Percentiles rank a stretch among this genome's conserved stretches.
Conservation (phyloP, 2,888 invertebrate species). For the Polyommatus icarus region DNA sequence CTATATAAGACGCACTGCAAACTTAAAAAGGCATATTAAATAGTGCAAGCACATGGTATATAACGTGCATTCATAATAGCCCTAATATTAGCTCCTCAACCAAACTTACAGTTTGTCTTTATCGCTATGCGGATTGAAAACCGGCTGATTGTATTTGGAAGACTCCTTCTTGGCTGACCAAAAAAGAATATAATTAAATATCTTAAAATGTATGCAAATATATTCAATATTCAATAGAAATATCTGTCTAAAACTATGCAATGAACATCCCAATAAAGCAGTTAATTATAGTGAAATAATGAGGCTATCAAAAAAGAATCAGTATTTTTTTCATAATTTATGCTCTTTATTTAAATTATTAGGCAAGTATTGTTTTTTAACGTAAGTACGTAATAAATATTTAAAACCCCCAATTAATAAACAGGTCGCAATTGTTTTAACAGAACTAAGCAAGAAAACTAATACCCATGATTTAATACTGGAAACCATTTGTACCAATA, state of each 20-base stretch:
- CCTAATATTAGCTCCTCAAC: conserved; percentile 33
- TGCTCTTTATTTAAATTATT: not conserved
- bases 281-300: not conserved
- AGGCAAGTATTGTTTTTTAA: no score
- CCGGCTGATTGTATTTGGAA: conserved; percentile 53
- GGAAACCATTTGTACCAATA: not conserved
- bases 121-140: conserved; percentile 53
- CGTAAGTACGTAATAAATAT: no score
- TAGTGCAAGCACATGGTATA: conserved; percentile 24
- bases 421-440: not conserved
- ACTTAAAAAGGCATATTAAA: not conserved
- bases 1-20: not conserved
- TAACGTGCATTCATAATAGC: conserved; percentile 7
- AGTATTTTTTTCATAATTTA: not conserved
- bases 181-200: conserved; percentile 25
- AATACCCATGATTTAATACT: not conserved
- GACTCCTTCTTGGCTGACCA: conserved; percentile 63
- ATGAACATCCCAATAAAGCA: not conserved
- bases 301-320: not conserved
- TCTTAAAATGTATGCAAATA: not conserved
- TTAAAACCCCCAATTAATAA: not conserved
- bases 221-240: not conserved
- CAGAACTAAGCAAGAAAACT: not conserved
- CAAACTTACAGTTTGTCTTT: conserved; percentile 71
- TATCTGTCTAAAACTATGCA: not conserved